Evolutionary conservation across 2,113 vertebrate species (phyloP).

Genomic region (Chamaetylas fuelleborni): DNA sequence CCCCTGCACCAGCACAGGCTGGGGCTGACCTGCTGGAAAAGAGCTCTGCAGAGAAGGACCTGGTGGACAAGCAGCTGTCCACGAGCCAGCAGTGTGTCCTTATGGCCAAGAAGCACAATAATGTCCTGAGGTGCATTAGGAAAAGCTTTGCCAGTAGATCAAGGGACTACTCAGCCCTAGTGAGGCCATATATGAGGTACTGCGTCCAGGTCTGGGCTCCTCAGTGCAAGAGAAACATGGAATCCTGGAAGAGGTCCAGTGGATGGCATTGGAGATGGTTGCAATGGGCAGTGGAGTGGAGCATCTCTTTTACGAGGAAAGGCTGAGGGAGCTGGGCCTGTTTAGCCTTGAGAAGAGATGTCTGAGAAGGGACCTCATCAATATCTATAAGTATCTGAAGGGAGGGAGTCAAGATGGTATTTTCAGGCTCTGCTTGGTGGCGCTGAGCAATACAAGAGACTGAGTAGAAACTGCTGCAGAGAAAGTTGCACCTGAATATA

Average conservation of each 20-base stretch:
- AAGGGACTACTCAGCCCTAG: not conserved
- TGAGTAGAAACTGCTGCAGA: not conserved
- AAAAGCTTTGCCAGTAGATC: not conserved
- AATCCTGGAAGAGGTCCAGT: not conserved
- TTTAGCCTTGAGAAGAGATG: rapidly evolving
- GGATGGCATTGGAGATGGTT: not conserved
- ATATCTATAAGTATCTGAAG: not conserved
- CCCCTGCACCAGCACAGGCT: not conserved
- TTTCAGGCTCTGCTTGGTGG: not conserved
- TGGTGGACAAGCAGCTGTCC: not conserved
- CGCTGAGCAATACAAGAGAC: not conserved
- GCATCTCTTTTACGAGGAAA: not conserved
- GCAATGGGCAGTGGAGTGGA: not conserved
- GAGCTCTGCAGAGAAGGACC: not conserved
- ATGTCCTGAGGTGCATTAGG: not conserved
- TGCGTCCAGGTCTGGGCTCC: rapidly evolving
- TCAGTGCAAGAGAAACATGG: not conserved
- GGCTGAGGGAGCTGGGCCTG: not conserved
- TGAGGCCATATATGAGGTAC: not conserved
- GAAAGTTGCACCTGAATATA: not conserved
- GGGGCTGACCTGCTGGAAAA: rapidly evolving
- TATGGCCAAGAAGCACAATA: not conserved
- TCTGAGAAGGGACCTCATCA: not conserved
- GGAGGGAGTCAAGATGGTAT: not conserved
- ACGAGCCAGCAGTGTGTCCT: not conserved